Evolutionary conservation across 2,888 invertebrate genomes (phyloP).

Genomic region (Eugnorisma glareosa): DNA sequence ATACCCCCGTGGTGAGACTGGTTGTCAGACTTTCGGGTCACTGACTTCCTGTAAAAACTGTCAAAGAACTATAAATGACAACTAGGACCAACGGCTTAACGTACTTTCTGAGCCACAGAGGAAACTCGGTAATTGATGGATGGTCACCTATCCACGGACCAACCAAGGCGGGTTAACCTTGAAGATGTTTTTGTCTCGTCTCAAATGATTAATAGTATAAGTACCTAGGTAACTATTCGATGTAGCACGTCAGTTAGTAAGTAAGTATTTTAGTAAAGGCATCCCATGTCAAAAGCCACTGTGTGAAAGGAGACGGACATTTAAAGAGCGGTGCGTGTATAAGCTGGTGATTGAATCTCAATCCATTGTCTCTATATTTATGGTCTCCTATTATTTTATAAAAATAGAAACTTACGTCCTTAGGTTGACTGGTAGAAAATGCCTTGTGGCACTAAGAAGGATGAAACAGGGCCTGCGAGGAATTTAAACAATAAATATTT

Average conservation of each 20-base stretch:
- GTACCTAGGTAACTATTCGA: slow-evolving; percentile 26
- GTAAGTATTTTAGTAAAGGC: neutral
- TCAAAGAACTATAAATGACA: no score
- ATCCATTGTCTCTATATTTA: no score
- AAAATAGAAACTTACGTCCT: neutral
- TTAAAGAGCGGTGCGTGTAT: slow-evolving; percentile 6
- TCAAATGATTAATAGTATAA: no score
- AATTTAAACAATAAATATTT: no score
- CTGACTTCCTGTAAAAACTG: no score
- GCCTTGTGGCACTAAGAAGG: no score
- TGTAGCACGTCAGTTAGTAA: neutral
- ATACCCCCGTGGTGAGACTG: no score
- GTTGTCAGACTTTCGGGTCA: neutral
- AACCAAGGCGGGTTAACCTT: neutral
- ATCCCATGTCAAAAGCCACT: slow-evolving; percentile 35
- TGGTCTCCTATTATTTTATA: no score
- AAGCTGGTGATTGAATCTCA: slow-evolving; percentile 1
- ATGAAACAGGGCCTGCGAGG: no score
- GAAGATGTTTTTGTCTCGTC: neutral
- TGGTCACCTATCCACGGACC: neutral
- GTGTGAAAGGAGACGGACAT: slow-evolving; percentile 9
- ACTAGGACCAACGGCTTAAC: neutral
- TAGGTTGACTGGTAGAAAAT: no score
- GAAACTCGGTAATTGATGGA: neutral
- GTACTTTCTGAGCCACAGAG: neutral